Evolutionary conservation across 2,113 vertebrate genomes (phyloP), one percentile per base, ranked within the genome.

Genomic region (Plectropomus leopardus): DNA sequence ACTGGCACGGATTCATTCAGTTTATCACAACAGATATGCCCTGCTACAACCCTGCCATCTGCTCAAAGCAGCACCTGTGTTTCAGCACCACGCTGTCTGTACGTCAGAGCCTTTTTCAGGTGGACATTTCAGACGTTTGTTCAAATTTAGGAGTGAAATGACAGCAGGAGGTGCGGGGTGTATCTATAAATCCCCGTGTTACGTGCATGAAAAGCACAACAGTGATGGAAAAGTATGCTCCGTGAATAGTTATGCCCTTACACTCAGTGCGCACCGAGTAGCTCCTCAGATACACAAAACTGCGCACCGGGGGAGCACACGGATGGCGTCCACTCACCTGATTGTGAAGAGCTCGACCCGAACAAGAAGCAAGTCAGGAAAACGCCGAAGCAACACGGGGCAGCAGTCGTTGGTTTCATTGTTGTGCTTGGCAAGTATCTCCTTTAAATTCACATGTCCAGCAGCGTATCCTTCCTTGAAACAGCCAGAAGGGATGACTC

Each of bases 381-480:
- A 80, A 96, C 92, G 93, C 94, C 94, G 92, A 95, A 88, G 95
- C 94, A 96, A 90, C 94, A 85, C 90, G 90, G 92, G 94, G 89
- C 72, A 78, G 89, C 72, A 78, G 86, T 84, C 72, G 92, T 87
- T 87, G 90, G 93, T 90, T 94, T 95, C 95, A 95, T 95, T 51
- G 80, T 91, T 94, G 90, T 82, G 91, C 85, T 78, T 85, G 86
- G 72, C 72, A 75, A 77, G 81, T 92, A 94, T 90, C 92, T 90
- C 92, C 93, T 92, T 92, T 89, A 87, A 70, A 92, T 94, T 95
- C 93, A 95, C 94, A 95, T 95, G 94, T 95, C 95, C 95, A 93
- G 89, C 81, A 81, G 83, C 86, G 91, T 93, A 91, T 92, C 89
- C 90, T 74, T 85, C 84, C 79, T 84, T 83, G 81, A 72, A 76